Conservation (phyloP, 2,113 vertebrate genomes). For the Ptilorrhoa leucosticta region DNA sequence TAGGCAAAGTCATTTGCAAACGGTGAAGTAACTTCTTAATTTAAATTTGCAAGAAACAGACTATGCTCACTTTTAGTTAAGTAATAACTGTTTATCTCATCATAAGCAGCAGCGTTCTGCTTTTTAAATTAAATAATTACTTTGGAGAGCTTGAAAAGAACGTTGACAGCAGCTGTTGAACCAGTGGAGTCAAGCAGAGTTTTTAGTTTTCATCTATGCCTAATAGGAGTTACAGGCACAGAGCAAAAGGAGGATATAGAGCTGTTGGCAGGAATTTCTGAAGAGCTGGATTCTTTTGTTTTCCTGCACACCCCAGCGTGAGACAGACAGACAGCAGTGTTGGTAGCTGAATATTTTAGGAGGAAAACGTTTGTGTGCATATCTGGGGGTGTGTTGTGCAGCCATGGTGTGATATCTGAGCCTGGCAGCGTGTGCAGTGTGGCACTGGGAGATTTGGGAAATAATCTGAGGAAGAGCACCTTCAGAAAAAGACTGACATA, state of each 20-base stretch:
- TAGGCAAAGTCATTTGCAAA: neutral
- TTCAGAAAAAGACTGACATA: neutral
- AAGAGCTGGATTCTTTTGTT: neutral
- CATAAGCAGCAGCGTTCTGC: neutral
- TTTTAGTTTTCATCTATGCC: neutral
- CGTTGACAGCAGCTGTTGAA: neutral
- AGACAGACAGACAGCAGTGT: neutral
- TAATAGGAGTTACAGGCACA: neutral
- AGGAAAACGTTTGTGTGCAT: neutral
- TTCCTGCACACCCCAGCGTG: neutral
- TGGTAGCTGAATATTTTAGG: neutral
- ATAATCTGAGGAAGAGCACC: neutral
- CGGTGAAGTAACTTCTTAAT: neutral
- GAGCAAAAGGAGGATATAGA: neutral
- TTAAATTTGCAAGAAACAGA: neutral
- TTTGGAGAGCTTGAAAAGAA: neutral
- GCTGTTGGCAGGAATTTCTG: neutral
- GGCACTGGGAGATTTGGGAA: neutral
- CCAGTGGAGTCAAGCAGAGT: neutral
- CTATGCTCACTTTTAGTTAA: neutral
- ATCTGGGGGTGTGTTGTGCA: rapidly evolving
- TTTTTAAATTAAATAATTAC: neutral
- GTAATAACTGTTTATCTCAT: neutral
- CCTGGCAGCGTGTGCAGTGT: neutral
- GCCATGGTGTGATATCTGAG: neutral